Evolutionary conservation across 1,140 invertebrate species (phyloP), one percentile per base, ranked within the genome.

Genomic region (Neelides sp.): DNA sequence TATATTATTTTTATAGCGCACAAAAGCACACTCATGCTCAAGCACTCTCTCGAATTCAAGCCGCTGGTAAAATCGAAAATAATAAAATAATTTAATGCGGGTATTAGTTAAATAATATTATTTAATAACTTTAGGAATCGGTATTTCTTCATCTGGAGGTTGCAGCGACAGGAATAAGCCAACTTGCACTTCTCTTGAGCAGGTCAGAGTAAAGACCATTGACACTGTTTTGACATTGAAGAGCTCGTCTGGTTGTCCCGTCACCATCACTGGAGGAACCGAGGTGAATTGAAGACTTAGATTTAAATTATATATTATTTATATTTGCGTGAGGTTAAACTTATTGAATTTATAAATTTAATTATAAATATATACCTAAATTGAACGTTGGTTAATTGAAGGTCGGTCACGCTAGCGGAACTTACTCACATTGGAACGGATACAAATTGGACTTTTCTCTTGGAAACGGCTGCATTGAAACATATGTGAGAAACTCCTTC

Each of bases 351-450:
- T 20, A 8, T 8, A 10, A 47, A 47, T 19, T 47, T 13, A 8
- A 35, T 4, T 7, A 3, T 12, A 8, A 24, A 23, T 39, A 3
- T 26, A 19, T 5, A 40, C 30, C 3, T 41, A 40, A 40, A 39
- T 23, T 10, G n/a, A 4, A 30, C n/a, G n/a, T n/a, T 7, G 30
- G 8, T 7, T 28, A 17, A 36, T 5, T 19, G 8, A 28, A 54
- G 50, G 39, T 32, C 30, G 57, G 53, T 8, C 57, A 59, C 39
- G 53, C 53, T 5, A 27, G 26, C 17, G 53, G 53, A 34, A 53
- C 53, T 17, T 55, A 59, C 26, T 55, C 53, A 32, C 57, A 59
- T 23, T 59, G 47, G 44, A 59, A 59, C 35, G 57, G 57, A 1
- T 59, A 59, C 53, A 59, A 59, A 35, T 8, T 51, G 2, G 57